Percentiles rank a stretch among this genome's conserved stretches.
Conservation (phyloP, 2,113 vertebrate genomes). For the Mormyrus iriodes region DNA sequence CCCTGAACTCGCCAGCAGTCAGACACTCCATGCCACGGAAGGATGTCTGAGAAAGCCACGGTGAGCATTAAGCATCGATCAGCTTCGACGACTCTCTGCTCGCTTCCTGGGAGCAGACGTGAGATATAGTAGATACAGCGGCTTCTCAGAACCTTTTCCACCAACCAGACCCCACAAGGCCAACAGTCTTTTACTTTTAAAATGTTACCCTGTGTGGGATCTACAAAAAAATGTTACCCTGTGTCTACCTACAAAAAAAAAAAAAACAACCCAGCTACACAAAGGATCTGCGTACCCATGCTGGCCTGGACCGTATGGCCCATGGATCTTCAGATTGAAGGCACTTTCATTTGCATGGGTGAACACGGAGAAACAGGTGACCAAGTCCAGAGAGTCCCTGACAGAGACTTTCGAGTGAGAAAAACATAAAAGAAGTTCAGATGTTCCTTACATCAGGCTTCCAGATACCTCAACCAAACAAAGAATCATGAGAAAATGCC, state of each 20-base stretch:
- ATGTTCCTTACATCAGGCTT: background rate
- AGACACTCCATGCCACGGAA: background rate
- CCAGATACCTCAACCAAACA: background rate
- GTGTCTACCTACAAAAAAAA: too few relatives aligned
- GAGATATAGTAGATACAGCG: background rate
- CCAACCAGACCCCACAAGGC: background rate
- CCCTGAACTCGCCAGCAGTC: background rate
- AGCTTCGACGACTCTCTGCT: background rate
- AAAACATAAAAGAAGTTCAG: background rate
- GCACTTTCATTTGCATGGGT: slow-evolving; percentile 50
- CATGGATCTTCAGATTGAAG: slow-evolving; percentile 45
- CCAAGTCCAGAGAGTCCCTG: slow-evolving; percentile 41
- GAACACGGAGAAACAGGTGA: slow-evolving; percentile 41
- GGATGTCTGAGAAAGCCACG: background rate
- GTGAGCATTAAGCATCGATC: background rate
- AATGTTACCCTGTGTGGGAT: background rate
- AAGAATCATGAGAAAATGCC: background rate
- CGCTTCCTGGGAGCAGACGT: background rate
- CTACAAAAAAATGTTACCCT: slow-evolving; percentile 11
- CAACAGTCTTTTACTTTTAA: background rate
- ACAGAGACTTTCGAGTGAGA: slow-evolving; percentile 40
- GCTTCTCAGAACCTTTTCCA: background rate
- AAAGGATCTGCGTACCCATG: slow-evolving; percentile 19
- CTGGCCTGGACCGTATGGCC: slow-evolving; percentile 27
- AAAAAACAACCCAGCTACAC: background rate